A percentile compares a stretch with the other conserved stretches of the same genome.
These are phyloP conservation scores for Deladenus siricidicola DNA, from an alignment of 2,888 invertebrate genomes.

Conservation along the genomic window DNA sequence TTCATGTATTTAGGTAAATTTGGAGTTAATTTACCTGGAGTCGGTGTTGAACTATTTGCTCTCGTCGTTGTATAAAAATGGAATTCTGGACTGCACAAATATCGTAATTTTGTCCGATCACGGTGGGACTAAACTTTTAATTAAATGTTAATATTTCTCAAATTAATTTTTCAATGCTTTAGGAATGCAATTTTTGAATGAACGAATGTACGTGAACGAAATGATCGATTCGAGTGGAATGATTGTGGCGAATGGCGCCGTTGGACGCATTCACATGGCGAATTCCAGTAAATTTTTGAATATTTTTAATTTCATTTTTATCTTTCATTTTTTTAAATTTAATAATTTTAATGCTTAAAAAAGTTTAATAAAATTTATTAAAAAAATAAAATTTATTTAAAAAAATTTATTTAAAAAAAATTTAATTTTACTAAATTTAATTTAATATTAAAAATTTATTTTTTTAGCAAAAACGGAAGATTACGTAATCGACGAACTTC, in stretches of 20 bases:
- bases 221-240: conserved; percentile 29
- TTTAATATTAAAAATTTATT: background rate
- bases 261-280: conserved; percentile 39
- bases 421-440: background rate
- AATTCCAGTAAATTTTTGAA: conserved; percentile 18
- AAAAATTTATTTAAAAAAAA: no score
- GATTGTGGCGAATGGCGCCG: conserved; percentile 35
- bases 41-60: conserved; percentile 36
- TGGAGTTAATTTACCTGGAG: conserved; percentile 34
- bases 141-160: background rate
- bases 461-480: conserved; percentile 26
- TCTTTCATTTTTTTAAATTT: no score
- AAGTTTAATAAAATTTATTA: no score
- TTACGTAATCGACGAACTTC: conserved; percentile 29
- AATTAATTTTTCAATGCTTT: background rate
- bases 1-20: conserved; percentile 29
- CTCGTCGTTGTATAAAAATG: conserved; percentile 29
- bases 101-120: conserved; percentile 45
- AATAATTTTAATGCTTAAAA: no score
- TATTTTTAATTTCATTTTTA: background rate
- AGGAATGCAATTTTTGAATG: conserved; percentile 37
- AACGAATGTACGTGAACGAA: conserved; percentile 34
- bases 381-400: no score
- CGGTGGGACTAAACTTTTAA: conserved; percentile 23
- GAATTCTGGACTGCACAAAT: conserved; percentile 44